phyloP scores from a whole-genome alignment of 2,113 vertebrate species.

The Nannospalax galili region DNA sequence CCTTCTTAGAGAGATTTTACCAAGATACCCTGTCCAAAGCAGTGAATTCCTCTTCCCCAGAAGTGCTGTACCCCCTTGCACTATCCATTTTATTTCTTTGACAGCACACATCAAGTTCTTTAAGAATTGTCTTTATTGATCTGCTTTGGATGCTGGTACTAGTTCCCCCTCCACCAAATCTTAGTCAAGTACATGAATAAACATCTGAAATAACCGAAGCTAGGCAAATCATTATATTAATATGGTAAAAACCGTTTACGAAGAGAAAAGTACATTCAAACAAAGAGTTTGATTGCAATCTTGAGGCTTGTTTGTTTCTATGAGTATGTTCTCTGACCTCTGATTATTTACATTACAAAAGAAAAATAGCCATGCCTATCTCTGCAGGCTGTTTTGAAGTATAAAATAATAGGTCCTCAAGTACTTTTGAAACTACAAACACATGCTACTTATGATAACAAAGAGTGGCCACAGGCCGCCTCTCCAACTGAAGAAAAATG shows the following conservation, averaged over 20 bases:
- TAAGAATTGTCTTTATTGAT: not conserved
- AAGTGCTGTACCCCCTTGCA: not conserved
- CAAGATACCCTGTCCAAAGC: too few relatives aligned
- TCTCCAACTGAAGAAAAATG: not conserved
- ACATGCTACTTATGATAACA: not conserved
- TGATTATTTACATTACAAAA: slow-evolving; percentile 26
- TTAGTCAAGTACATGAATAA: not conserved
- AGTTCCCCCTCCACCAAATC: not conserved
- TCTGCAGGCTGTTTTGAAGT: not conserved
- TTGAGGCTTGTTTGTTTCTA: not conserved
- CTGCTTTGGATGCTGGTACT: not conserved
- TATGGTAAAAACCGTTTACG: not conserved
- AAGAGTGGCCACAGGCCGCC: not conserved
- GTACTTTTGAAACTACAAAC: not conserved
- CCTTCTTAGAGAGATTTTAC: not conserved
- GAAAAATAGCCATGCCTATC: not conserved
- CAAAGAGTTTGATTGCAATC: slow-evolving; percentile 9
- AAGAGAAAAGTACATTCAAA: not conserved
- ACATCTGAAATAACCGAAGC: not conserved
- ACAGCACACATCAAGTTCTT: not conserved
- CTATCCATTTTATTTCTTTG: not conserved
- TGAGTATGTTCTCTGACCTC: slow-evolving; percentile 3
- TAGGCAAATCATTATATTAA: slow-evolving; percentile 16
- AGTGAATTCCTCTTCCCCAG: not conserved
- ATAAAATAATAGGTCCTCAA: not conserved